These are phyloP conservation scores for Sycophila texana DNA, from an alignment of 2,888 invertebrate genomes.

Conservation along the genomic window DNA sequence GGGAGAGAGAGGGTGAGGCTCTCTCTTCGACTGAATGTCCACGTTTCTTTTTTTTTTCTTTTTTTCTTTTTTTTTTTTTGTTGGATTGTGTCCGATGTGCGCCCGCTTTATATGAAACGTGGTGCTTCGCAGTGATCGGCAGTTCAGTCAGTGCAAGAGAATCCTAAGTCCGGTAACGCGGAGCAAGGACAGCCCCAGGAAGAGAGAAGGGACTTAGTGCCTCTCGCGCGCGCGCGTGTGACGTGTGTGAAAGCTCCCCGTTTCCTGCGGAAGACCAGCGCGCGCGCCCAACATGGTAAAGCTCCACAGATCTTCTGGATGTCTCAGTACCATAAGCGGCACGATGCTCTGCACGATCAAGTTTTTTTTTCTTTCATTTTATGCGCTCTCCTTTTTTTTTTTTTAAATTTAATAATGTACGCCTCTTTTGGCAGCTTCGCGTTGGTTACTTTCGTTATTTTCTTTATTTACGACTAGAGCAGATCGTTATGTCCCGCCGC, in stretches of 20 bases:
- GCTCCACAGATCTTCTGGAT: background rate
- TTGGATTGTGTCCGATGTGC: background rate
- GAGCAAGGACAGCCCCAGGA: conserved; percentile 34
- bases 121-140: conserved; percentile 70
- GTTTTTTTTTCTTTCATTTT: background rate
- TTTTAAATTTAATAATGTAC: background rate
- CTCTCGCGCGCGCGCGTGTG: conserved; percentile 40
- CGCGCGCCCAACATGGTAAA: conserved; percentile 51
- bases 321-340: background rate
- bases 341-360: conserved; percentile 23
- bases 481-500: too few relatives aligned
- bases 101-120: conserved; percentile 60
- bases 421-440: too few relatives aligned
- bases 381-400: background rate
- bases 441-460: too few relatives aligned
- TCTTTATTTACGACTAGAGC: too few relatives aligned
- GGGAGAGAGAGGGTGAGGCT: background rate
- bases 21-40: background rate
- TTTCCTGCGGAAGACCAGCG: conserved; percentile 45
- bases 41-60: background rate
- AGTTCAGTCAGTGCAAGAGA: conserved; percentile 61
- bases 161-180: conserved; percentile 58
- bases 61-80: background rate
- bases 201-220: conserved; percentile 36
- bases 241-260: conserved; percentile 29